These are phyloP conservation scores for Onychomys leucogaster DNA, from an alignment of 2,797 vertebrate genomes.

Conservation along the genomic window DNA sequence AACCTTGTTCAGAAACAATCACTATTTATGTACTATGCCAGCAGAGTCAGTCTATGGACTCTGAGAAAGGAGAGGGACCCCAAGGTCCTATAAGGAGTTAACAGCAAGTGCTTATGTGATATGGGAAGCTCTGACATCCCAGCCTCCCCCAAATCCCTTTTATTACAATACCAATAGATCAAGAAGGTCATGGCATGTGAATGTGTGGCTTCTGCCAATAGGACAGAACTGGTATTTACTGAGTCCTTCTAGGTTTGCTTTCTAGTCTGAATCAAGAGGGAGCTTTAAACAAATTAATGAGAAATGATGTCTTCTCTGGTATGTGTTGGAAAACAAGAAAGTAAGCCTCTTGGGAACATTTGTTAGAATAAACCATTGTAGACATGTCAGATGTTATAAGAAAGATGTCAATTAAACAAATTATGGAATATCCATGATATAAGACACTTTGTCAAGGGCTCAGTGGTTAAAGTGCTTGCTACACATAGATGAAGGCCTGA, in stretches of 20 bases:
- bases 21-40: not conserved
- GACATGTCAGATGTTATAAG: not conserved
- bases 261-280: not conserved
- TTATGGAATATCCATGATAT: not conserved
- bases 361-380: constrained; percentile 11
- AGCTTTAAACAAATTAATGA: not conserved
- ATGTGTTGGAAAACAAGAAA: constrained; percentile 5
- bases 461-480: not conserved
- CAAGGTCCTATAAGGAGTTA: too few relatives aligned
- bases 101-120: not conserved
- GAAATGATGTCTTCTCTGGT: constrained; percentile 10
- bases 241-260: not conserved
- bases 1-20: not conserved
- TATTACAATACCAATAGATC: not conserved
- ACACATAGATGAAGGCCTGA: not conserved
- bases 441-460: not conserved
- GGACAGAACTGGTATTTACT: not conserved
- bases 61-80: not conserved
- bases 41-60: not conserved
- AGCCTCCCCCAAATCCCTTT: not conserved
- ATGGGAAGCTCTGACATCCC: not conserved
- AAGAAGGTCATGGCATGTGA: not conserved
- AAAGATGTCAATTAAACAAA: not conserved
- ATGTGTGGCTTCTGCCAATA: not conserved
- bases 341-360: not conserved